A percentile compares a stretch with the other conserved stretches of the same genome.
Conservation (phyloP, 2,888 invertebrate genomes). For the Dryadula phaetusa region DNA sequence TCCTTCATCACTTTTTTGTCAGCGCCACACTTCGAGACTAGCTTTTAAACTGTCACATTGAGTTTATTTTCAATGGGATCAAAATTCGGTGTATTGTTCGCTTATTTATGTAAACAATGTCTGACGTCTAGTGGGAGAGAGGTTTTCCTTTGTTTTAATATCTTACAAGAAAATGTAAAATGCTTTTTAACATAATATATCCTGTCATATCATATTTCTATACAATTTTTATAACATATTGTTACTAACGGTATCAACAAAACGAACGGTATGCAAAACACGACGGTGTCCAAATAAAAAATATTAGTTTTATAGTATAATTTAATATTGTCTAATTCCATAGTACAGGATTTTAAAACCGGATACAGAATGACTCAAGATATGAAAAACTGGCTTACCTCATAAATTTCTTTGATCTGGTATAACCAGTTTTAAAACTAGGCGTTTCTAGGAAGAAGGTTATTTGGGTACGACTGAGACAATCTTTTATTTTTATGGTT, state of each 20-base stretch:
- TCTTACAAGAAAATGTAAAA: slow-evolving; percentile 9
- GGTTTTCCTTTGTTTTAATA: slow-evolving; percentile 14
- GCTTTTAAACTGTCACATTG: slow-evolving; percentile 45
- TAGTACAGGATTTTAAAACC: slow-evolving; percentile 34
- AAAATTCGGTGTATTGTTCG: slow-evolving; percentile 38
- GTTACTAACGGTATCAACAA: background rate
- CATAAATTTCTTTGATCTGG: slow-evolving; percentile 38
- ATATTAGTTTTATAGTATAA: background rate
- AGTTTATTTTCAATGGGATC: slow-evolving; percentile 42
- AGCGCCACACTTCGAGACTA: slow-evolving; percentile 42
- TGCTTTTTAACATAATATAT: slow-evolving; percentile 9
- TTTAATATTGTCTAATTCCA: slow-evolving; percentile 21
- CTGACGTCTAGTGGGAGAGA: slow-evolving; percentile 20
- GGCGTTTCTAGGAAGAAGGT: slow-evolving; percentile 43
- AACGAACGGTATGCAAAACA: background rate
- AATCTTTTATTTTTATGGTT: slow-evolving; percentile 5
- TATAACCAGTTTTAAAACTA: slow-evolving; percentile 41
- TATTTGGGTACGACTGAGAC: slow-evolving; percentile 8
- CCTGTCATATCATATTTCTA: slow-evolving; percentile 12
- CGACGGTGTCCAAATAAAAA: background rate
- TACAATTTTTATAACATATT: background rate
- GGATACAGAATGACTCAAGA: slow-evolving; percentile 44
- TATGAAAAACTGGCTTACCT: slow-evolving; percentile 46
- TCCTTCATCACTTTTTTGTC: slow-evolving; percentile 44
- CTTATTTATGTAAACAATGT: slow-evolving; percentile 36